Evolutionary conservation across 2,797 vertebrate species (phyloP), one percentile per base, ranked within the genome.

Genomic region (Miopithecus talapoin): DNA sequence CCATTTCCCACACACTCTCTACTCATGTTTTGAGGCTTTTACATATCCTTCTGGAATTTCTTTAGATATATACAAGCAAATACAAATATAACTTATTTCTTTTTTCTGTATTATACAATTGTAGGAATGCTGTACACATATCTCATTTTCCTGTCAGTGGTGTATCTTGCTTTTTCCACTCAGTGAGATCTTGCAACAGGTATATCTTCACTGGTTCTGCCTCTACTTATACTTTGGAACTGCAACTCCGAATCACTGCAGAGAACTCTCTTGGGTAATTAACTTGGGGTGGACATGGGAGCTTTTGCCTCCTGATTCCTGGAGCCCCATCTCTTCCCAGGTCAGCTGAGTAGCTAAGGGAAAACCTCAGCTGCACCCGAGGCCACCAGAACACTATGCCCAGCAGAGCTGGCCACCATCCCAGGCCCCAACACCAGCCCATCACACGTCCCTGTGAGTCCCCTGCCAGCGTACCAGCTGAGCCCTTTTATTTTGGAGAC

Each of bases 391-490:
- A 24, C 22, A 13, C 14, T 24, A 46, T 5, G 41, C 72, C 36
- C 30, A 2, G 30, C 70, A 33, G 30, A 36, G 33, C 24, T 28
- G 75, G 24, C 22, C 9, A 2, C 64, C 21, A 4, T 16, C 50
- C 33, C 2, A 1, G 9, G 33, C 83, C 64, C 28, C 7, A 48
- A 28, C 12, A 6, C 28, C 72, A 50, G 61, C 84, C 61, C 13
- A 2, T 28, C 17, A 33, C 26, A 21, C 26, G 53, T 74, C 59
- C 55, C 80, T 3, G 1, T 16, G 19, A 43, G 61, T 33, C 30
- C 24, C 28, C 24, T 33, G 39, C 7, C 13, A 0, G 33, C 22
- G 6, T 2, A n/a, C 48, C 2, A 2, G 19, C 28, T 0, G 13
- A 72, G 22, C 36, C 24, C 2, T 89, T 22, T 76, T 36, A 12